Evolutionary conservation across 2,113 vertebrate species (phyloP).

Genomic region (Neolamprologus cancellatus): DNA sequence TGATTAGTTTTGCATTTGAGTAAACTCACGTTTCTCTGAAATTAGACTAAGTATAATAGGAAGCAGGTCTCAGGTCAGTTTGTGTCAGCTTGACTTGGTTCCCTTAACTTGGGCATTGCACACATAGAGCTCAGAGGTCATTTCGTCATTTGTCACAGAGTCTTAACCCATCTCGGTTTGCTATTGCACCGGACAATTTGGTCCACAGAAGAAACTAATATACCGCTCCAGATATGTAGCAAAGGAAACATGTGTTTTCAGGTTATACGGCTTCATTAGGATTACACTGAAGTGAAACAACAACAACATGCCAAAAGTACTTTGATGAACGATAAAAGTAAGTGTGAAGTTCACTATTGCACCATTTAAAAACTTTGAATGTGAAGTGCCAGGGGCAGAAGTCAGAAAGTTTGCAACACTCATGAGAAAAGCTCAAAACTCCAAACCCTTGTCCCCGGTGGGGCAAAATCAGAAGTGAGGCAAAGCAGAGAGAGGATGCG

Average conservation of each 20-base stretch:
- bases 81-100: neutral
- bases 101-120: neutral
- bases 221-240: neutral
- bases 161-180: neutral
- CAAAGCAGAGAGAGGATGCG: neutral
- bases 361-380: neutral
- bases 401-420: neutral
- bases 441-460: neutral
- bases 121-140: neutral
- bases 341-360: neutral
- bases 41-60: neutral
- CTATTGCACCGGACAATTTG: neutral
- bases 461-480: neutral
- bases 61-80: neutral
- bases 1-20: neutral
- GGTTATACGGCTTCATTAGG: neutral
- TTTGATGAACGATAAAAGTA: neutral
- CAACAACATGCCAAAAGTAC: neutral
- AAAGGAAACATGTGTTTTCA: neutral
- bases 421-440: neutral
- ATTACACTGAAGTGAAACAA: neutral
- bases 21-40: neutral
- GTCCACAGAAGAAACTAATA: neutral
- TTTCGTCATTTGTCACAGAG: neutral
- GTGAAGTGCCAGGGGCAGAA: neutral